phyloP scores from a whole-genome alignment of 2,797 vertebrate genomes.

The Malacoctenus gilli region DNA sequence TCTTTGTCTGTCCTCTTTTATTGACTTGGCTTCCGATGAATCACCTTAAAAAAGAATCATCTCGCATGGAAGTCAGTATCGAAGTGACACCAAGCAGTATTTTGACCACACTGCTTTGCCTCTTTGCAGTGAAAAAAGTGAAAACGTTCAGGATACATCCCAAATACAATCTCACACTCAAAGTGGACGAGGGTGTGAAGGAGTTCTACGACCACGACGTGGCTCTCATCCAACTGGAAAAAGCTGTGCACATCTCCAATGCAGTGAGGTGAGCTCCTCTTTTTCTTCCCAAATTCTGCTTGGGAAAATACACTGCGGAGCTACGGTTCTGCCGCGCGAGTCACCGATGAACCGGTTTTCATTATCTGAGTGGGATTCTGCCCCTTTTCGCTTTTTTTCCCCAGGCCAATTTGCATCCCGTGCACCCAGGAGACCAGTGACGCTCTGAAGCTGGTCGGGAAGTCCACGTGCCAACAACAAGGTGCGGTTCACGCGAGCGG shows the following conservation, averaged over 20 bases:
- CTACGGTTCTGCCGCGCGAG: too few species aligned
- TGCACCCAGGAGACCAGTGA: conserved; percentile 66
- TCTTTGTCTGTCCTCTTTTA: too few species aligned
- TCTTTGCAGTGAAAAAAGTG: conserved; percentile 45
- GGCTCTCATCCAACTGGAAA: conserved; percentile 60
- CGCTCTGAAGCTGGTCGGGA: conserved; percentile 52
- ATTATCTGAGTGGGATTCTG: too few species aligned
- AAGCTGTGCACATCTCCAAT: conserved; percentile 18
- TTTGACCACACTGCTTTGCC: too few species aligned
- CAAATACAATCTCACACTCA: conserved; percentile 16
- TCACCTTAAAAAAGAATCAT: too few species aligned
- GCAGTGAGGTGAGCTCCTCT: conserved; percentile 1
- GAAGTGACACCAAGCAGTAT: too few species aligned
- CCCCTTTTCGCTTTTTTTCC: background rate
- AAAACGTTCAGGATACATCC: conserved; percentile 9
- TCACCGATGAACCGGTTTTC: too few species aligned
- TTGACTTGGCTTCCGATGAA: too few species aligned
- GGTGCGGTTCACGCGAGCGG: too few species aligned
- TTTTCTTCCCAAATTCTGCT: background rate
- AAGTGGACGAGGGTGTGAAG: background rate
- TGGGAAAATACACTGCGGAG: background rate
- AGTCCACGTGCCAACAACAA: conserved; percentile 61
- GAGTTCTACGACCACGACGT: conserved; percentile 77
- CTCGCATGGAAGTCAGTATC: too few species aligned
- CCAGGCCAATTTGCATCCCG: conserved; percentile 76